These are phyloP conservation scores for Halictus rubicundus DNA, from an alignment of 1,140 invertebrate genomes.

Conservation along the genomic window DNA sequence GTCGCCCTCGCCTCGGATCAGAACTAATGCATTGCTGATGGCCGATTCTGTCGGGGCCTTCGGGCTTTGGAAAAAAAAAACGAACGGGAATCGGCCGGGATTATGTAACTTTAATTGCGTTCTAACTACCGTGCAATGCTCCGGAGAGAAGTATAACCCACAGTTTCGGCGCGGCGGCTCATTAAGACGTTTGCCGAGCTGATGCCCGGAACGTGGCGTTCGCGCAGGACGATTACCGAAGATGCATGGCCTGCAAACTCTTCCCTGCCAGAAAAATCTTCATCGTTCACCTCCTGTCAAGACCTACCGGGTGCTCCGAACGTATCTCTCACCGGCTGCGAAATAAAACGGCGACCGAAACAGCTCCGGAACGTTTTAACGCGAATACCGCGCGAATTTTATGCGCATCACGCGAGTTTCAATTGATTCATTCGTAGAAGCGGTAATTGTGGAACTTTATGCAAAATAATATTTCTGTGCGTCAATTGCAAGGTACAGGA, in stretches of 20 bases:
- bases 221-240: not conserved
- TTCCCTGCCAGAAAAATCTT: not conserved
- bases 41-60: constrained; percentile 22
- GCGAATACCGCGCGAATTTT: no score
- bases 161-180: constrained; percentile 41
- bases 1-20: constrained; percentile 47
- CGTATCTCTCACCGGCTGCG: not conserved
- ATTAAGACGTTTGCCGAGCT: constrained; percentile 53
- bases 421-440: no score
- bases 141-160: constrained; percentile 8
- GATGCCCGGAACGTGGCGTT: constrained; percentile 11
- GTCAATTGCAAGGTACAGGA: no score
- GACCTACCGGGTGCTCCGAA: not conserved
- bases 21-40: constrained; percentile 60
- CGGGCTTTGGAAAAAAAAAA: constrained; percentile 22
- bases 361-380: no score
- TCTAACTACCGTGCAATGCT: constrained; percentile 65
- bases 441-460: no score
- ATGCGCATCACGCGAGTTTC: no score
- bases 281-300: not conserved
- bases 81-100: constrained; percentile 22
- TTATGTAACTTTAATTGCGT: constrained; percentile 66
- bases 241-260: constrained; percentile 10
- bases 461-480: no score
- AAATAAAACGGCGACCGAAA: no score